phyloP scores from a whole-genome alignment of 2,888 invertebrate species.

The Pyrochroa serraticornis region DNA sequence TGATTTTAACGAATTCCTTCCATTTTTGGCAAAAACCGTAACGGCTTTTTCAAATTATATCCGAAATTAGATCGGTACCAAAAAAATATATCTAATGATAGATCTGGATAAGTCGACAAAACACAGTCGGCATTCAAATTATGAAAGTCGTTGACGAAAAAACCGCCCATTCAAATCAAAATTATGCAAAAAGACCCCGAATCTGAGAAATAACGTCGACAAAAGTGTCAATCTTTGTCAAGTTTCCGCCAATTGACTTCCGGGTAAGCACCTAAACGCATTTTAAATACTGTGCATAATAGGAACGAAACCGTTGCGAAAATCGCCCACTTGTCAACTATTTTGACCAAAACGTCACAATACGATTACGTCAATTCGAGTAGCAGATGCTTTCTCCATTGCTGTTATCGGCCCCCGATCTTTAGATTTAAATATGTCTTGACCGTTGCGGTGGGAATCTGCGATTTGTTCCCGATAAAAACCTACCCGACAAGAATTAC shows the following conservation, averaged over 20 bases:
- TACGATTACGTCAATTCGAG: slow-evolving; percentile 42
- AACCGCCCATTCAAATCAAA: slow-evolving; percentile 9
- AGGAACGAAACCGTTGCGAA: neutral
- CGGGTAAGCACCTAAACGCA: slow-evolving; percentile 24
- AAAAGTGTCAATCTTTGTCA: slow-evolving; percentile 48
- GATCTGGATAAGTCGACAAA: slow-evolving; percentile 17
- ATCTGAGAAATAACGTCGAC: slow-evolving; percentile 41
- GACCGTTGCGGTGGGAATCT: too few species aligned
- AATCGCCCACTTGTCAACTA: slow-evolving; percentile 38
- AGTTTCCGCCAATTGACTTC: slow-evolving; percentile 50
- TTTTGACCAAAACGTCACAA: slow-evolving; percentile 49
- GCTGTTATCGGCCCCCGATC: neutral
- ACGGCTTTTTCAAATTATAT: slow-evolving; percentile 1
- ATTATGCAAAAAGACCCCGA: slow-evolving; percentile 15
- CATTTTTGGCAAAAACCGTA: neutral
- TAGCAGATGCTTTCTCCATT: neutral
- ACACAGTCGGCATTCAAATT: slow-evolving; percentile 23
- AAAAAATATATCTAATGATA: slow-evolving; percentile 29
- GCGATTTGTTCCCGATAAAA: too few species aligned
- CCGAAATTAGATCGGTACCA: too few species aligned
- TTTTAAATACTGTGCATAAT: slow-evolving; percentile 1
- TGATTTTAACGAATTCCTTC: neutral
- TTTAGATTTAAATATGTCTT: too few species aligned
- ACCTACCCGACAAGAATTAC: too few species aligned
- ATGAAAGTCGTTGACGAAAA: neutral